Base-by-base conservation (phyloP, 2,888 invertebrate genomes). In the Epiperipatus broadwayi region DNA sequence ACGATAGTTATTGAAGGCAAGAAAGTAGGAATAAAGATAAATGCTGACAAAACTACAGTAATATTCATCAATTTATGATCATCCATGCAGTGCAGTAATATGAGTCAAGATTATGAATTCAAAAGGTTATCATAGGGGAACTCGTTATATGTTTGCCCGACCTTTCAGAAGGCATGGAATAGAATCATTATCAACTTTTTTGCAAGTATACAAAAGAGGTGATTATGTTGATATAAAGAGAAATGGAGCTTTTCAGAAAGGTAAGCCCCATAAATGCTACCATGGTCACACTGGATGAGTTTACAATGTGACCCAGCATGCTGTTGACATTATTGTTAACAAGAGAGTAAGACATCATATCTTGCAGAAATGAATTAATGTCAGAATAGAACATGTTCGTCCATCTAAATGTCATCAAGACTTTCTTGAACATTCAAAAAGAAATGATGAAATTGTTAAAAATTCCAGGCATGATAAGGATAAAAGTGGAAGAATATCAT, bases 161-260 rank as follows among this genome's bases (percentile, higher is more conserved):
- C 77, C 72, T 58, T 99, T 93, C 75, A 76, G 83, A 52, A 83
- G 80, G 58, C 81, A 79, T 72, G 97, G 97, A 62, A 76, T 79
- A 34, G 91, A 93, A 53, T 85, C 87, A 4, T 67, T 97, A 44
- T 87, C 91, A 15, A 95, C 89, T 41, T 97, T 91, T 63, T 79
- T 97, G 80, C 81, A 80, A 69, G 83, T 84, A 46, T 99, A 93
- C 71, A 93, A 87, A 71, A 81, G 81, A 48, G 95, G 95, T 39
- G 95, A 99, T 59, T 89, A 93, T 60, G 97, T 99, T 44, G 97
- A 99, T 59, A 80, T 99, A 51, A 95, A 87, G 74, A 97, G 93
- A 46, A 85, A 95, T 64, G 95, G 97, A 55, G 95, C 95, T 37
- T 85, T 97, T 4, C 97, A 99, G 59, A 97, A 95, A 62, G 97